Conservation (phyloP, 1,140 invertebrate genomes). For the Bombus confusus region DNA sequence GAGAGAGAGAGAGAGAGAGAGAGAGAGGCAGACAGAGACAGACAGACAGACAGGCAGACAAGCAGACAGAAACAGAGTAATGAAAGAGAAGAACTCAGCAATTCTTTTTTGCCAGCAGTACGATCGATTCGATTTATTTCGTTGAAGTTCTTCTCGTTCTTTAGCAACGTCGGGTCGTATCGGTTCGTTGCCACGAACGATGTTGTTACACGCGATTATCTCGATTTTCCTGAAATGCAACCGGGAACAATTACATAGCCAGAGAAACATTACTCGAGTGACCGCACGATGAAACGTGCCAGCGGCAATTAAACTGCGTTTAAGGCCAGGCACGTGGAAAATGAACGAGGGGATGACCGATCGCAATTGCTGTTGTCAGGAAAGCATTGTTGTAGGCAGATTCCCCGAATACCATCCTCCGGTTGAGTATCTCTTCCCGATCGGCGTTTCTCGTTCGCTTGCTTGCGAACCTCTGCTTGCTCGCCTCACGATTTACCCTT, state of each 20-base stretch:
- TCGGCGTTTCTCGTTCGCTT: background rate
- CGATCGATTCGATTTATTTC: background rate
- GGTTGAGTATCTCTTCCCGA: background rate
- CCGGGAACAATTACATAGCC: conserved; percentile 26
- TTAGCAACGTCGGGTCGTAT: background rate
- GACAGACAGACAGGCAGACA: too few relatives aligned
- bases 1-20: background rate
- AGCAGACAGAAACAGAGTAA: too few relatives aligned
- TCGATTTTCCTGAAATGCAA: conserved; percentile 43
- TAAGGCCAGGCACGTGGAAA: conserved; percentile 61
- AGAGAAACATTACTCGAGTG: conserved; percentile 42
- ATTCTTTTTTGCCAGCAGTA: too few relatives aligned
- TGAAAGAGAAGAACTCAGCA: too few relatives aligned
- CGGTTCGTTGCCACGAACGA: background rate
- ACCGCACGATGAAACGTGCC: conserved; percentile 50
- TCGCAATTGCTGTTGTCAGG: conserved; percentile 44
- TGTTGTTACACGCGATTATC: conserved; percentile 33
- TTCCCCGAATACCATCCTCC: conserved; percentile 34
- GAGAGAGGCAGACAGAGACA: rapidly evolving
- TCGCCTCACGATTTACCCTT: background rate
- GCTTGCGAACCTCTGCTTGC: too few relatives aligned
- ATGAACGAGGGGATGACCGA: conserved; percentile 62
- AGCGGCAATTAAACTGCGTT: conserved; percentile 58
- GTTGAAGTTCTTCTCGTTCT: background rate
- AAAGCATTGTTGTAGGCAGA: conserved; percentile 39